These are phyloP conservation scores for Lepus americanus DNA, from an alignment of 2,113 vertebrate species.

Conservation along the genomic window DNA sequence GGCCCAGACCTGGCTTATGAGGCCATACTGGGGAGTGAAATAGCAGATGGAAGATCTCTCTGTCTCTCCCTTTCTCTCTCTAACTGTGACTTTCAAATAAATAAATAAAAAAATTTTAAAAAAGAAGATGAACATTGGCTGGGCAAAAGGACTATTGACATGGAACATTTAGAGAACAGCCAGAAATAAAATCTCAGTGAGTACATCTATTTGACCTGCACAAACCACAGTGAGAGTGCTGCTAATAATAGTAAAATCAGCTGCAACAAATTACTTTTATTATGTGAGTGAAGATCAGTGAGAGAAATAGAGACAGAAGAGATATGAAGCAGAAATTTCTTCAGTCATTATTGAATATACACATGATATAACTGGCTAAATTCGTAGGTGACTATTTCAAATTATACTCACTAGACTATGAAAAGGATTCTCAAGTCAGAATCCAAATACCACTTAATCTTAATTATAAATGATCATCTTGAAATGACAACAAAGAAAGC, in stretches of 20 bases:
- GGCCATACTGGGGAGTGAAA: too few relatives aligned
- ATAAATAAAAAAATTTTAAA: too few relatives aligned
- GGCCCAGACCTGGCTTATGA: too few relatives aligned
- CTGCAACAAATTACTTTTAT: slow-evolving; percentile 90
- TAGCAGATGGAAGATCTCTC: too few relatives aligned
- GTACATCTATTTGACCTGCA: slow-evolving; percentile 90
- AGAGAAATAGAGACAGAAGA: not conserved
- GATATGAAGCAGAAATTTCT: not conserved
- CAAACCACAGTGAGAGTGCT: slow-evolving; percentile 94
- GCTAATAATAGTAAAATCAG: slow-evolving; percentile 90
- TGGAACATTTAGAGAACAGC: slow-evolving; percentile 93
- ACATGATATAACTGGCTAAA: slow-evolving; percentile 49
- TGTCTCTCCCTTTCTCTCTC: too few relatives aligned
- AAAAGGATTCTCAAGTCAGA: not conserved
- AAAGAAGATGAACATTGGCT: slow-evolving; percentile 81
- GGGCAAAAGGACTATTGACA: slow-evolving; percentile 91
- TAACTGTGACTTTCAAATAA: too few relatives aligned
- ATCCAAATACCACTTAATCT: not conserved
- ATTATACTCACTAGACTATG: not conserved
- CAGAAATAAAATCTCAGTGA: slow-evolving; percentile 92
- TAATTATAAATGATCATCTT: not conserved
- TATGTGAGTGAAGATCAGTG: slow-evolving; percentile 88
- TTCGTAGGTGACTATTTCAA: not conserved
- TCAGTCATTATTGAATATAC: slow-evolving; percentile 49
- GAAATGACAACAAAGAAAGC: not conserved